phyloP scores from a whole-genome alignment of 2,888 invertebrate genomes.

The Aspidiotus destructor region DNA sequence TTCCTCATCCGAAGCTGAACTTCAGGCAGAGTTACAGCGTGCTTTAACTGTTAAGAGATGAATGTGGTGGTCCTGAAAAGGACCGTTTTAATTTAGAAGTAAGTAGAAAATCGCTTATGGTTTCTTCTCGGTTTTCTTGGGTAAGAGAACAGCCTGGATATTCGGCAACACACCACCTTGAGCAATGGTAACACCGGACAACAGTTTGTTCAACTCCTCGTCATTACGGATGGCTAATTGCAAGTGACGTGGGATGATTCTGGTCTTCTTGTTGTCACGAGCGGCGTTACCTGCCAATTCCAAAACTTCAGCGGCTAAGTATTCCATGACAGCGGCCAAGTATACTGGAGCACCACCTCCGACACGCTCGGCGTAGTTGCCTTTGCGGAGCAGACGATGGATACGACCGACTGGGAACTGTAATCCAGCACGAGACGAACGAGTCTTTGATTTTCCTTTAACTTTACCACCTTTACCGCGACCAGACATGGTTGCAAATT shows the following conservation, averaged over 20 bases:
- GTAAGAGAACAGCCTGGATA: conserved; percentile 33
- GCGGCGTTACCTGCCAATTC: conserved; percentile 56
- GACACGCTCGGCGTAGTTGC: conserved; percentile 52
- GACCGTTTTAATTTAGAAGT: conserved; percentile 35
- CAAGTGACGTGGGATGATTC: conserved; percentile 68
- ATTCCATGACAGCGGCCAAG: conserved; percentile 53
- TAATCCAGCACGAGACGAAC: conserved; percentile 49
- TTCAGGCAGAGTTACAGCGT: neutral
- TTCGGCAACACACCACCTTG: conserved; percentile 74
- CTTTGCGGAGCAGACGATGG: conserved; percentile 50
- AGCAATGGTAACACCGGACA: conserved; percentile 68
- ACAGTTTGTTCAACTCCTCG: conserved; percentile 67
- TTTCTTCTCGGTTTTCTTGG: conserved; percentile 39
- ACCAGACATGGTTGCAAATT: conserved; percentile 46
- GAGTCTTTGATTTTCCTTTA: conserved; percentile 47
- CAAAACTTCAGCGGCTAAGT: conserved; percentile 57
- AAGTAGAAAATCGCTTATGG: neutral
- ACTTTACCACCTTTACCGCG: conserved; percentile 37
- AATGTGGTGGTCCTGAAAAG: conserved; percentile 36
- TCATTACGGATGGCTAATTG: conserved; percentile 74
- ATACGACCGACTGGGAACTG: conserved; percentile 51
- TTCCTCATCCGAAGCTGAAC: too few species aligned
- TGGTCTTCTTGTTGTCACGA: conserved; percentile 55
- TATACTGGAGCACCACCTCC: conserved; percentile 50
- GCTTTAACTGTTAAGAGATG: conserved; percentile 8